phyloP scores from a whole-genome alignment of 1,140 invertebrate genomes.

The Pentalonia nigronervosa region DNA sequence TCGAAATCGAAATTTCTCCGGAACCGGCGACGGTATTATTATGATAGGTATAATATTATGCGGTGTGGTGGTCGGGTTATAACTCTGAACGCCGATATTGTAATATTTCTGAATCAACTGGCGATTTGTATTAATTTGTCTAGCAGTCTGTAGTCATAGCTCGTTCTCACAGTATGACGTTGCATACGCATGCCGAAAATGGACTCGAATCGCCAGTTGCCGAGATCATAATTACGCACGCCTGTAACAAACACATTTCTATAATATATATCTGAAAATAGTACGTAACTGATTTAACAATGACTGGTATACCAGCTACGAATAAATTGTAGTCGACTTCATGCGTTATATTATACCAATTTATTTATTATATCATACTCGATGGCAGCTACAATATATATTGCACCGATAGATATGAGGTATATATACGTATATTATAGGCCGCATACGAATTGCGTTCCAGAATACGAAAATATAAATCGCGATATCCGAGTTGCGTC shows the following conservation, averaged over 20 bases:
- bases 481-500: too few species aligned
- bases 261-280: background rate
- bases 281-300: background rate
- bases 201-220: background rate
- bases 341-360: background rate
- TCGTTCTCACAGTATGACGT: background rate
- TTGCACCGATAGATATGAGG: background rate
- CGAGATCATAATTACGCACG: background rate
- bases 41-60: background rate
- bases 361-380: background rate
- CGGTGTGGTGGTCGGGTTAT: background rate
- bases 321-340: background rate
- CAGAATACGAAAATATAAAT: too few species aligned
- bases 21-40: background rate
- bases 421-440: background rate
- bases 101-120: background rate
- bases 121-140: conserved; percentile 8
- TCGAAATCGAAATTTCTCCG: background rate
- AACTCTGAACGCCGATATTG: background rate
- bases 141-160: background rate
- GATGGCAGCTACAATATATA: background rate
- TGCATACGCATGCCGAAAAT: background rate
- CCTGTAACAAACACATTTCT: background rate
- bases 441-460: too few species aligned
- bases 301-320: background rate